Base-by-base conservation (phyloP, 2,113 vertebrate genomes). In the Hemibagrus wyckioides region DNA sequence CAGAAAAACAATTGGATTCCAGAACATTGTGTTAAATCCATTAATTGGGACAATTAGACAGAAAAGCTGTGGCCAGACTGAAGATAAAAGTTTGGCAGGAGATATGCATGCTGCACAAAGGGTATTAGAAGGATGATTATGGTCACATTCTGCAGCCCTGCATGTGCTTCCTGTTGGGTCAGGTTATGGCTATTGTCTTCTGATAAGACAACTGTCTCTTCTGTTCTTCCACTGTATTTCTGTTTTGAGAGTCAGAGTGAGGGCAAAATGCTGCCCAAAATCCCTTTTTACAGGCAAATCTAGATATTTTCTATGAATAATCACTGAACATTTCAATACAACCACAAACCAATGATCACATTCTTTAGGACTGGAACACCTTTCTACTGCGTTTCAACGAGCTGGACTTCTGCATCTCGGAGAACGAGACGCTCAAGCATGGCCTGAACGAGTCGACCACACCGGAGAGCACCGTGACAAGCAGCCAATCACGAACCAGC, bases 381-480 rank as follows among this genome's bases (percentile, higher is more conserved):
- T 99, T 99, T 69, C 96, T 99, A 44, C 92, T 99, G 91, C 96
- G 97, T 85, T 99, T 97, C 92, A 99, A 99, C 5, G 97, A 99
- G 87, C 93, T 99, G 94, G 98, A 99, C 94, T 96, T 99, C 54
- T 99, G 98, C 28, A 97, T 98, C 93, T 99, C 98, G 0, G 98
- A 99, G 94, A 99, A 99, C 3, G 98, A 99, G 89, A 99, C 98
- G 0, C 93, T 99, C 80, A 99, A 99, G 90, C 98, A 99, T 61
- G 96, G 97, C 73, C 93, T 97, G 80, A 99, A 99, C 0, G 98
- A 99, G 84, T 98, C 96, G 3, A 96, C 96, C 0, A 96, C 97
- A 3, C 96, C 96, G 0, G 98, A 99, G 88, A 98, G 97, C 91
- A 96, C 96, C 0, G 95, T 97, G 92, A 97, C 96, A 33, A 97